Evolutionary conservation across 2,888 invertebrate species (phyloP), one percentile per base, ranked within the genome.

Genomic region (Coenonympha glycerion): DNA sequence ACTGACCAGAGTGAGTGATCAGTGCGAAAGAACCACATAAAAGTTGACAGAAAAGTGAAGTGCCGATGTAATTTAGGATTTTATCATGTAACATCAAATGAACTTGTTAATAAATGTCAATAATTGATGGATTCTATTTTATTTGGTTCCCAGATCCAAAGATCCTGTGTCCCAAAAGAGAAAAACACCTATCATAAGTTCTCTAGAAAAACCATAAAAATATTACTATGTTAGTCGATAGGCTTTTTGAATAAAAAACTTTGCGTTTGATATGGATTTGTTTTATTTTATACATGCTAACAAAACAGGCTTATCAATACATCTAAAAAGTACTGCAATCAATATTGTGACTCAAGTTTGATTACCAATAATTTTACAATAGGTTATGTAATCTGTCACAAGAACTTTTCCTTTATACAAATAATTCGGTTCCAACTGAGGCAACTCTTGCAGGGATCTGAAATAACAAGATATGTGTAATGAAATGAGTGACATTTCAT

Each of bases 381-480:
- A 88, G 36, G 82, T 81, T 66, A 79, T 68, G 57, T 80, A 88
- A 73, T 87, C 87, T n/a, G 80, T 62, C 3, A 79, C 84, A 59
- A 88, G 62, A 24, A 73, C 69, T 70, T 86, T 87, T 37, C 84
- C 82, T 64, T 82, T 86, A 44, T 86, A 82, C 47, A 87, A 68
- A 52, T 73, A 69, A 52, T 79, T 72, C 52, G 71, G 69, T 49
- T 86, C 82, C 53, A 87, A 63, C 8, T 71, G 61, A 3, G 73
- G 73, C 16, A 87, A 61, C 53, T 85, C 81, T 48, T 65, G 59
- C 41, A 68, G 63, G 45, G 69, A 66, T 36, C 87, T 87, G 68
- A 44, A 85, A 81, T 24, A 56, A 49, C 28, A 13, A 13, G 21
- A 21, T 13, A 11, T 8, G 2, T 31, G 15, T 21, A 3, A 5